A percentile compares a stretch with the other conserved stretches of the same genome.
phyloP scores from a whole-genome alignment of 2,888 invertebrate species.

The Andrena trimmerana region DNA sequence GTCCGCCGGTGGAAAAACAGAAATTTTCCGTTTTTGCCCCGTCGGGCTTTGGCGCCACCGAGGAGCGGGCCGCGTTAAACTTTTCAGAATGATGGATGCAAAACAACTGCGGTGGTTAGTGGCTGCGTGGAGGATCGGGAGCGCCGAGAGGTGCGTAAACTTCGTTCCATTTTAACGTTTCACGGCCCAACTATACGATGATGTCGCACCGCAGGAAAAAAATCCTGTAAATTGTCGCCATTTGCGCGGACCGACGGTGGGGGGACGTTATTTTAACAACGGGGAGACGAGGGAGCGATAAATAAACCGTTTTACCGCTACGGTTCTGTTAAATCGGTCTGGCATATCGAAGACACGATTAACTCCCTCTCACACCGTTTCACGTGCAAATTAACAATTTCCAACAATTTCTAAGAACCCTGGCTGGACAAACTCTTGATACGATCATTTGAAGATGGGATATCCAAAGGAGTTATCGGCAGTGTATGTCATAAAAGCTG shows the following conservation, averaged over 20 bases:
- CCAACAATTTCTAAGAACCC: background rate
- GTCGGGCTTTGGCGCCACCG: conserved; percentile 25
- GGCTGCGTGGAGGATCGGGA: background rate
- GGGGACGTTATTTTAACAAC: conserved; percentile 18
- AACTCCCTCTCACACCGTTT: background rate
- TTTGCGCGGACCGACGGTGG: background rate
- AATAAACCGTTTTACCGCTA: conserved; percentile 15
- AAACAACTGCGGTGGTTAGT: conserved; percentile 43
- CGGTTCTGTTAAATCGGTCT: background rate
- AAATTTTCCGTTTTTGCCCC: conserved; percentile 22
- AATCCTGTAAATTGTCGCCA: conserved; percentile 15
- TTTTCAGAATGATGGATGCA: conserved; percentile 56
- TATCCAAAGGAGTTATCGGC: background rate
- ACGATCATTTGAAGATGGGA: too few species aligned
- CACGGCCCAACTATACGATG: background rate
- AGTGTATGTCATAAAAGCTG: background rate
- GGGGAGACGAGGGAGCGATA: conserved; percentile 4
- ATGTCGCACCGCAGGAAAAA: background rate
- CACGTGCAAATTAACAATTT: background rate
- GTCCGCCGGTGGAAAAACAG: conserved; percentile 14
- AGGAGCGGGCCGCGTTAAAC: conserved; percentile 26
- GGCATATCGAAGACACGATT: conserved; percentile 6
- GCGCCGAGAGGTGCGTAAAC: conserved; percentile 28
- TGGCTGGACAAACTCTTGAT: too few species aligned
- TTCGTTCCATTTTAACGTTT: conserved; percentile 30